Evolutionary conservation across 2,888 invertebrate genomes (phyloP), one percentile per base, ranked within the genome.

Genomic region (Caenorhabditis doughertyi): DNA sequence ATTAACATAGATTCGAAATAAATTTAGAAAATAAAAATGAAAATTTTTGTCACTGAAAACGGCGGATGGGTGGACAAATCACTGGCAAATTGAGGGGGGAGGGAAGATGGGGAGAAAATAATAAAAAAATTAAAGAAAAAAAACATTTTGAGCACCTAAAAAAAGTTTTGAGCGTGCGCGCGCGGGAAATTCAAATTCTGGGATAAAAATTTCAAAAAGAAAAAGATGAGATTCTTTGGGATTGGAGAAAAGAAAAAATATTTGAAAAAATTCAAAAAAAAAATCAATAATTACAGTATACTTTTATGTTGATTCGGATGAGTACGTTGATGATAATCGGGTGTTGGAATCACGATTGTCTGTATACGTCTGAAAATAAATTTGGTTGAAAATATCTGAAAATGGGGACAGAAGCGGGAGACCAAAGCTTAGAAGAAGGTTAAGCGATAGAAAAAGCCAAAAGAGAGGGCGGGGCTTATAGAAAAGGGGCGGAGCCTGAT

Each of bases 321-420:
- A 4, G 65, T 72, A 32, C 82, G 77, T 21, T 73, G 73, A 70
- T 77, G 84, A 53, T 90, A 90, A 81, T 90, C 90, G 32, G 90
- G 90, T 42, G 86, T 83, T 35, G 90, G 90, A 47, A 90, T 90
- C 60, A 89, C 84, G 71, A 89, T 81, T 73, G 87, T 79, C 80
- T 86, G 87, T 77, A 89, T 84, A 68, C 88, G 87, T 83, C 89
- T 88, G 83, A 79, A 87, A 80, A 11, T 16, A 49, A 18, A 29
- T 23, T 39, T 18, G 7, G 18, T 18, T 18, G 18, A 18, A 42
- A 29, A n/a, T 44, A 3, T 23, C 9, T 44, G 25, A 39, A 23
- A 23, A 11, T 23, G 18, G 29, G 27, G 18, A 18, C 13, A 18
- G 44, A 13, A 13, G 39, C 13, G 13, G 9, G 39, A 11, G 5